A percentile compares a stretch with the other conserved stretches of the same genome.
These are phyloP conservation scores for Bicyclus anynana DNA, from an alignment of 1,140 invertebrate species.

Conservation along the genomic window DNA sequence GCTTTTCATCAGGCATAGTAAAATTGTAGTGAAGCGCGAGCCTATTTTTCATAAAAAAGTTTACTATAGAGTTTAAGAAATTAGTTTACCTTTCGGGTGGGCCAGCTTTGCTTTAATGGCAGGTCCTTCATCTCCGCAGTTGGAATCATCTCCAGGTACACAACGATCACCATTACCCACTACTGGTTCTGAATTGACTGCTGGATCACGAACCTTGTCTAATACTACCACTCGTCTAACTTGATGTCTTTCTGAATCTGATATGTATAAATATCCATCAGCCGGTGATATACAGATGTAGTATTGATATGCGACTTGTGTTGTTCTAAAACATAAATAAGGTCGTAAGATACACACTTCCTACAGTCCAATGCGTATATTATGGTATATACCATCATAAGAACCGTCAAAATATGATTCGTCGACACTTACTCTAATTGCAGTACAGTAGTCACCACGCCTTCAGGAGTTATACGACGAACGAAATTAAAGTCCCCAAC, in stretches of 20 bases:
- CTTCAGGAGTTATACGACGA: constrained; percentile 93
- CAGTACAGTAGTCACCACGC: constrained; percentile 94
- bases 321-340: constrained; percentile 82
- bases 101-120: constrained; percentile 93
- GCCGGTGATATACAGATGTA: constrained; percentile 96
- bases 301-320: constrained; percentile 96
- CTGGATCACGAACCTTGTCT: constrained; percentile 88
- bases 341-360: not conserved
- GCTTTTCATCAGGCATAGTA: no score
- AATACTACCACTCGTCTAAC: constrained; percentile 86
- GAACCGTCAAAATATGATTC: not conserved
- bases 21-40: no score
- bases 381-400: no score
- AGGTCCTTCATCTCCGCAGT: constrained; percentile 95
- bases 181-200: constrained; percentile 91
- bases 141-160: constrained; percentile 91
- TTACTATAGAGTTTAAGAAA: no score
- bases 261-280: constrained; percentile 96
- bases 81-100: constrained; percentile 93
- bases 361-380: no score
- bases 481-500: constrained; percentile 98
- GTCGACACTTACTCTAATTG: constrained; percentile 85
- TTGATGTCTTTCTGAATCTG: constrained; percentile 95
- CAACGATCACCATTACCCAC: constrained; percentile 98
- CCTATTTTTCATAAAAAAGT: no score